These are phyloP conservation scores for Actenoides lindsayi DNA, from an alignment of 2,113 vertebrate species.

Conservation along the genomic window DNA sequence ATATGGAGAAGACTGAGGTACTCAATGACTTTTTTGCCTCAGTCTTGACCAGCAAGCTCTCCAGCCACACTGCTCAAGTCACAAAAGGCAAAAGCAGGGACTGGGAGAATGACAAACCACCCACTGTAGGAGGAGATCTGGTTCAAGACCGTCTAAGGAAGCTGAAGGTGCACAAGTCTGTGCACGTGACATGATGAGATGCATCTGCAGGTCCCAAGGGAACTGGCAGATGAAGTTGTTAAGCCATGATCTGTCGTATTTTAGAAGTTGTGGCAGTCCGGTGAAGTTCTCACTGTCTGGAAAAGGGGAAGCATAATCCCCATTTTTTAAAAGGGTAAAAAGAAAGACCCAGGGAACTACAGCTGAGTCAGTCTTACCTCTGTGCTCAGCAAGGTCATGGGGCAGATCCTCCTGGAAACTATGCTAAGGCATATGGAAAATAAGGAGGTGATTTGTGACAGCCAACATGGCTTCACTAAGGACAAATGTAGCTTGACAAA, in stretches of 20 bases:
- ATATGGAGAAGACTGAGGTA: too few species aligned
- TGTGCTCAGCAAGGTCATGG: background rate
- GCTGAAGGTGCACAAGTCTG: background rate
- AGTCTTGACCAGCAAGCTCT: too few species aligned
- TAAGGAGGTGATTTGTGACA: background rate
- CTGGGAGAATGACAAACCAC: background rate
- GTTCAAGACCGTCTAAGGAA: background rate
- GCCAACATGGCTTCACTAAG: background rate
- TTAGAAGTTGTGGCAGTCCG: background rate
- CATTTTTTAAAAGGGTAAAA: background rate
- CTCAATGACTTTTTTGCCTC: too few species aligned
- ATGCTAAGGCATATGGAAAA: background rate
- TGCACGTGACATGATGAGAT: background rate
- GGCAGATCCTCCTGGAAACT: too few species aligned
- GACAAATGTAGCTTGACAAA: background rate
- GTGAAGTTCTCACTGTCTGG: background rate
- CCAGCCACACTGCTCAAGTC: background rate
- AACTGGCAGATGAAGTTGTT: background rate
- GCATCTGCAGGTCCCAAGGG: background rate
- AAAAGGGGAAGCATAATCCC: background rate
- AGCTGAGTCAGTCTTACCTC: background rate
- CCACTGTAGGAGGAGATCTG: background rate
- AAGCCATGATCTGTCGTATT: background rate
- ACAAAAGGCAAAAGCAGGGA: background rate
- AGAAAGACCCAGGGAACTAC: background rate